phyloP scores from a whole-genome alignment of 2,113 vertebrate genomes.

The Platysteira castanea region DNA sequence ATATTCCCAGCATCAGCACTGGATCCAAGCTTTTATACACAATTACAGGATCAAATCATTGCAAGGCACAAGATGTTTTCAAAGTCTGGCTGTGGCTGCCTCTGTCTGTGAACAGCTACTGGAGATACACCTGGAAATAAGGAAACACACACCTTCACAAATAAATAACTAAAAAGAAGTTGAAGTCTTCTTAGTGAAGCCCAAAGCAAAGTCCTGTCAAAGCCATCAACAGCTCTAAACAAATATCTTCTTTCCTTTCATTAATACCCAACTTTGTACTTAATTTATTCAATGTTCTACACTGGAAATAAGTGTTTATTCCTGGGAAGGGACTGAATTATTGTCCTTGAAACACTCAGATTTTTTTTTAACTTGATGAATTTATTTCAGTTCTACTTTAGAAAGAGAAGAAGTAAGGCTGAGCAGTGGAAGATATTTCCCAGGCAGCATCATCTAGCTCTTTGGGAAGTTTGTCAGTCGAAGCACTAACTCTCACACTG shows the following conservation, averaged over 20 bases:
- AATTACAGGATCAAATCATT: constrained; percentile 4
- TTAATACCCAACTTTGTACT: neutral
- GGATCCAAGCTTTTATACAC: constrained; percentile 8
- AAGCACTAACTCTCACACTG: neutral
- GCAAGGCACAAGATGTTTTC: neutral
- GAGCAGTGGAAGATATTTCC: neutral
- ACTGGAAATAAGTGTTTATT: neutral
- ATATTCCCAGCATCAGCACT: neutral
- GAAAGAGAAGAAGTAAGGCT: neutral
- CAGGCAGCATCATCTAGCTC: neutral
- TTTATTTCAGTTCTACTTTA: neutral
- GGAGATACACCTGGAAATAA: neutral
- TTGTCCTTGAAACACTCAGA: neutral
- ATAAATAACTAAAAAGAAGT: neutral
- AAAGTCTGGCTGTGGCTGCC: neutral
- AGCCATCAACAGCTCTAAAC: neutral
- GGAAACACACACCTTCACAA: neutral
- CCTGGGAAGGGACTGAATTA: neutral
- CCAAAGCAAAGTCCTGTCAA: neutral
- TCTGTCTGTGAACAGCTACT: neutral
- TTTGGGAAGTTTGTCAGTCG: neutral
- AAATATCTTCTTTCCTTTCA: neutral
- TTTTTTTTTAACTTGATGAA: neutral
- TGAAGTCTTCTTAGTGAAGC: neutral
- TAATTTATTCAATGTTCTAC: neutral